phyloP scores from a whole-genome alignment of 2,888 invertebrate species.

The Phrixothrix hirtus region DNA sequence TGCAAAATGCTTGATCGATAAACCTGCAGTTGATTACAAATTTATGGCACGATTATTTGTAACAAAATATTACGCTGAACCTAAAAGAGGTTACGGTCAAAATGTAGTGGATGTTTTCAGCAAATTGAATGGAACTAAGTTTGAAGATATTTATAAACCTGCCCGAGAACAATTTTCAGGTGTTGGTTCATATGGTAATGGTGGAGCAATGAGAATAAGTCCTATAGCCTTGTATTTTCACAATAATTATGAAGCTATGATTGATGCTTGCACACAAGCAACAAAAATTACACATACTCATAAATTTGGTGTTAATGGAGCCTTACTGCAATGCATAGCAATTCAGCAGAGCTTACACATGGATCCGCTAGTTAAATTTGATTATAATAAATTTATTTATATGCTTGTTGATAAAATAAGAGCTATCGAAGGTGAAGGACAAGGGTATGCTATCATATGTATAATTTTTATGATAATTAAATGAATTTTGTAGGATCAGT shows the following conservation, averaged over 20 bases:
- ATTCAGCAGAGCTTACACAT: slow-evolving; percentile 60
- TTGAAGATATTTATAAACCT: slow-evolving; percentile 64
- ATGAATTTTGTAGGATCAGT: no score
- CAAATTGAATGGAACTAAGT: slow-evolving; percentile 60
- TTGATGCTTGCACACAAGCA: slow-evolving; percentile 58
- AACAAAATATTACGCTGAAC: slow-evolving; percentile 64
- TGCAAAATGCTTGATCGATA: slow-evolving; percentile 63
- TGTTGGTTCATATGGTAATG: slow-evolving; percentile 75
- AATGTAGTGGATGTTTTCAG: slow-evolving; percentile 63
- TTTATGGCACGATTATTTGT: slow-evolving; percentile 68
- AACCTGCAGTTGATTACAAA: slow-evolving; percentile 59
- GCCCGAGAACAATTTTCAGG: slow-evolving; percentile 70
- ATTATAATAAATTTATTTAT: slow-evolving; percentile 58
- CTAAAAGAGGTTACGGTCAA: slow-evolving; percentile 68
- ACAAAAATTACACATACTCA: slow-evolving; percentile 68
- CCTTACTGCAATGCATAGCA: slow-evolving; percentile 63
- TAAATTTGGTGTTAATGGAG: slow-evolving; percentile 61
- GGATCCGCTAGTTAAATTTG: slow-evolving; percentile 55
- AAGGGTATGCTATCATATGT: slow-evolving; percentile 29
- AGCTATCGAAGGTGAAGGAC: slow-evolving; percentile 56
- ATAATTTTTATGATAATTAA: no score
- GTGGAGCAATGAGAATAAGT: slow-evolving; percentile 73
- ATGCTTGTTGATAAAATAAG: slow-evolving; percentile 61
- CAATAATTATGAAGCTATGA: slow-evolving; percentile 56
- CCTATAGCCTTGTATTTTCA: slow-evolving; percentile 68